Evolutionary conservation across 2,888 invertebrate species (phyloP).

Genomic region (Lepidochitona cinerea): DNA sequence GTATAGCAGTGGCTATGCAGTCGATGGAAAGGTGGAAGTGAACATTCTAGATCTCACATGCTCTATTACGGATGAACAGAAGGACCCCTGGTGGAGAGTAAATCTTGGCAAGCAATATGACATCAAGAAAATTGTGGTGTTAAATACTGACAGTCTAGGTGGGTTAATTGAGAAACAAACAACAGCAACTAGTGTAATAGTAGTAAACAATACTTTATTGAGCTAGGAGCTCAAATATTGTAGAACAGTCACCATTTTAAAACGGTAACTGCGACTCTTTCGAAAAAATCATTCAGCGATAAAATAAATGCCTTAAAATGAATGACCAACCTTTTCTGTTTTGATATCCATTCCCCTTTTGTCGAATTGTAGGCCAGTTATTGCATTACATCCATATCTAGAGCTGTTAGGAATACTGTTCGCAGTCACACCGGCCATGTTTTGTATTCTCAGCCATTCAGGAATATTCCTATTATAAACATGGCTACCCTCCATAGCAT

Average conservation of each 20-base stretch:
- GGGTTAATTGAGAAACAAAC: neutral
- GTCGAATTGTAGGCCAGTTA: too few species aligned
- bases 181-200: neutral
- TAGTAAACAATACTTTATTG: too few species aligned
- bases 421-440: too few species aligned
- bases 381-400: too few species aligned
- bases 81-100: slow-evolving; percentile 40
- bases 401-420: too few species aligned
- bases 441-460: too few species aligned
- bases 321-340: too few species aligned
- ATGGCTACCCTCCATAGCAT: too few species aligned
- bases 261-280: neutral
- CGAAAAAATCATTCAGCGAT: neutral
- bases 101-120: slow-evolving; percentile 33
- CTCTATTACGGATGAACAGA: neutral
- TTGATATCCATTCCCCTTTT: too few species aligned
- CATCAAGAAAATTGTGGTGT: slow-evolving; percentile 37
- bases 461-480: too few species aligned
- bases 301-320: neutral
- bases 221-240: too few species aligned
- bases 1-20: neutral
- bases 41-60: neutral
- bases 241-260: neutral
- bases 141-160: neutral
- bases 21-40: neutral